Evolutionary conservation across 2,113 vertebrate species (phyloP).

Genomic region (Corydoras sp.): DNA sequence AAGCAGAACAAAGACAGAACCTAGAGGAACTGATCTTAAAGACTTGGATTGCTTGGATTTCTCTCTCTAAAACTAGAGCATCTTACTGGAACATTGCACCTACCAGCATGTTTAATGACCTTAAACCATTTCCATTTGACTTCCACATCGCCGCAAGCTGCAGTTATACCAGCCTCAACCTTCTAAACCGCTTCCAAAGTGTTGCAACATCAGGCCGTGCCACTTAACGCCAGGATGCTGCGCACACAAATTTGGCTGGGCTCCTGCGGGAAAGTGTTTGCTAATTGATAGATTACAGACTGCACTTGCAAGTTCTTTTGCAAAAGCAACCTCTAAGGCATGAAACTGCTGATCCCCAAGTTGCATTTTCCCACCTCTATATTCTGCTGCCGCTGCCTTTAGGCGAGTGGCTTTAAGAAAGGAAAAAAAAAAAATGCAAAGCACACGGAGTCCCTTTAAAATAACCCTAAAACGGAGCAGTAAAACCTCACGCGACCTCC

Average conservation of each 20-base stretch:
- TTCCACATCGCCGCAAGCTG: too few relatives aligned
- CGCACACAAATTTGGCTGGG: not conserved
- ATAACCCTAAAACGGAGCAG: slow-evolving; percentile 30
- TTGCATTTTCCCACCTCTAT: not conserved
- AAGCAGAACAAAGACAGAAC: too few relatives aligned
- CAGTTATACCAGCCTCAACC: too few relatives aligned
- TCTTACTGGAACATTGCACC: too few relatives aligned
- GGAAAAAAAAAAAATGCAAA: slow-evolving; percentile 10
- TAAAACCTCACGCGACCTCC: slow-evolving; percentile 25
- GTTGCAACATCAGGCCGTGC: not conserved
- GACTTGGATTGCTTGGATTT: too few relatives aligned
- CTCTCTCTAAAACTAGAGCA: too few relatives aligned
- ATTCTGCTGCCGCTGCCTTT: not conserved
- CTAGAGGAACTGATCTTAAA: too few relatives aligned
- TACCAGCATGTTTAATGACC: too few relatives aligned
- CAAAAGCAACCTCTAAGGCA: not conserved
- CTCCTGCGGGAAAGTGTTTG: slow-evolving; percentile 17
- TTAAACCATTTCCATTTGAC: too few relatives aligned
- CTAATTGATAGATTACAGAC: slow-evolving; percentile 31
- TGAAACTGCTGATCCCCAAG: slow-evolving; percentile 1
- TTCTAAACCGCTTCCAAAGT: too few relatives aligned
- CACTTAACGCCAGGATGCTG: not conserved
- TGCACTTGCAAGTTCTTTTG: slow-evolving; percentile 18
- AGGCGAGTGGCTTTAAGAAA: not conserved
- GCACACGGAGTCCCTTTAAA: slow-evolving; percentile 25